Conservation (phyloP, 2,797 vertebrate genomes). For the Eulemur albifrons region DNA sequence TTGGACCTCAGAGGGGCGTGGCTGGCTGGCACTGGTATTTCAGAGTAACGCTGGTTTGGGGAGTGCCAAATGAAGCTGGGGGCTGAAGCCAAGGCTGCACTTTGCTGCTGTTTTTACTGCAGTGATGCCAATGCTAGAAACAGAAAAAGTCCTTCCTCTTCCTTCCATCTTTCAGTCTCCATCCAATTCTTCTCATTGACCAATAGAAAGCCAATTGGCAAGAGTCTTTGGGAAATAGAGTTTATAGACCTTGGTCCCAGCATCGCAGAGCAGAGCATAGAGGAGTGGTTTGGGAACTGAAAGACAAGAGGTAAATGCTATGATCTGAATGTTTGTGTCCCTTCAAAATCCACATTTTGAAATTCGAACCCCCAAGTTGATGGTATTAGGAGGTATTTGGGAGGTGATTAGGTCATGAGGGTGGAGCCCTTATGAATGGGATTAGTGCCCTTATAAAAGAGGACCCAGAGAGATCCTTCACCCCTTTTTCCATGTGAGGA, state of each 20-base stretch:
- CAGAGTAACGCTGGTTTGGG: background rate
- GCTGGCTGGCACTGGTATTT: background rate
- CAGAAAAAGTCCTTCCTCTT: background rate
- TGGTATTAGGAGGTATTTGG: background rate
- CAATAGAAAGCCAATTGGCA: background rate
- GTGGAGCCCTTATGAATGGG: background rate
- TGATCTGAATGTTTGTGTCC: background rate
- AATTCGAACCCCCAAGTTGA: background rate
- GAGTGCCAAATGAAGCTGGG: background rate
- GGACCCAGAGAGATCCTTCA: background rate
- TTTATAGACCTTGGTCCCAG: background rate
- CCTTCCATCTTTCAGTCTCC: background rate
- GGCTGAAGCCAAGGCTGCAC: background rate
- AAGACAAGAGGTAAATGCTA: background rate
- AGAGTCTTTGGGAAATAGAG: background rate
- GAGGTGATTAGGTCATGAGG: background rate
- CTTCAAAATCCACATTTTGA: background rate
- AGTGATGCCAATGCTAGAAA: background rate
- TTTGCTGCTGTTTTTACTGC: background rate
- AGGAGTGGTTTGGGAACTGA: background rate
- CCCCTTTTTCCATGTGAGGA: background rate
- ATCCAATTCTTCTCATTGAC: background rate
- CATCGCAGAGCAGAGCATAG: background rate
- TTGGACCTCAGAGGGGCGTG: background rate
- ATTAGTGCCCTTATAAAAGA: background rate